Conservation (phyloP, 1,140 invertebrate genomes). For the Megalopta genalis region DNA sequence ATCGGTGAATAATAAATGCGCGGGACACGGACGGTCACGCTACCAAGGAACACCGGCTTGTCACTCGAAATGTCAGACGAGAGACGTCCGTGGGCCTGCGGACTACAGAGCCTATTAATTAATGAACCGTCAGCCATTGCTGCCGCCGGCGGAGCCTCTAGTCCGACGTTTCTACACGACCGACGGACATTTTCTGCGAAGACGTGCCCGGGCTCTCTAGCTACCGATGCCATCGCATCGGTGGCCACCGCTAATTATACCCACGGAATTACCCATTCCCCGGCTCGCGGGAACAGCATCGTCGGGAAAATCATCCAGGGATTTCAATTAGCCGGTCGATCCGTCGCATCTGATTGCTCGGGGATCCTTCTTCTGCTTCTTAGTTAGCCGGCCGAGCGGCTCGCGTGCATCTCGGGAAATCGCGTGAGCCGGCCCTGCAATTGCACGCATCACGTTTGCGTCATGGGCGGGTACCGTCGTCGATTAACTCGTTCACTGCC, state of each 20-base stretch:
- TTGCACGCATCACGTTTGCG: constrained; percentile 1
- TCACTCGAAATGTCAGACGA: constrained; percentile 79
- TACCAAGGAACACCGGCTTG: constrained; percentile 75
- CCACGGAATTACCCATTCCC: constrained; percentile 5
- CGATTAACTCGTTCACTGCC: not conserved
- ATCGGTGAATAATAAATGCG: constrained; percentile 78
- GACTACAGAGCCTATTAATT: constrained; percentile 75
- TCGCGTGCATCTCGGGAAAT: not conserved
- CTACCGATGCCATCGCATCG: constrained; percentile 29
- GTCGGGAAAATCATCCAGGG: constrained; percentile 4
- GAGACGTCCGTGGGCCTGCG: constrained; percentile 66
- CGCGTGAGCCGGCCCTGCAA: not conserved
- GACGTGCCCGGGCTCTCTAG: constrained; percentile 17
- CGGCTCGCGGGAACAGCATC: not conserved
- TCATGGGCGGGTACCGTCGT: not conserved
- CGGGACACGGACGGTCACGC: constrained; percentile 77
- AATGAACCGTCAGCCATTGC: constrained; percentile 72
- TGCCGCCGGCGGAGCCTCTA: constrained; percentile 52
- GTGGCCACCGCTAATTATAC: constrained; percentile 31
- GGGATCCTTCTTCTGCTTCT: not conserved
- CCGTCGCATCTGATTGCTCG: not conserved
- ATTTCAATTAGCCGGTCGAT: constrained; percentile 36
- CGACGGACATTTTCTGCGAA: constrained; percentile 47
- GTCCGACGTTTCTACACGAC: constrained; percentile 28
- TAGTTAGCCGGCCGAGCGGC: too few species aligned